Evolutionary conservation across 2,113 vertebrate species (phyloP).

Genomic region (Bothrops jararaca): DNA sequence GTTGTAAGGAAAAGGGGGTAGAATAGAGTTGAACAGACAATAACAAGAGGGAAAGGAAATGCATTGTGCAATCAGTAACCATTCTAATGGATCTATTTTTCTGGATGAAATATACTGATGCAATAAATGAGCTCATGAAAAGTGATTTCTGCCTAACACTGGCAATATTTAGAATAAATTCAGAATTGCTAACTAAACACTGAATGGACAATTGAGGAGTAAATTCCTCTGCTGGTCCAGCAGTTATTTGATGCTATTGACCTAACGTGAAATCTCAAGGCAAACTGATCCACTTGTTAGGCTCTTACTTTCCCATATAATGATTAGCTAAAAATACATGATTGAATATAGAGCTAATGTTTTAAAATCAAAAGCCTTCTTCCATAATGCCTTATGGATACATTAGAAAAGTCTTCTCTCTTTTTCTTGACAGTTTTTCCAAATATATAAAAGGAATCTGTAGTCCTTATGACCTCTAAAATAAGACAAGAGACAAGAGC

Average conservation of each 20-base stretch:
- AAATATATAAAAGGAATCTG: background rate
- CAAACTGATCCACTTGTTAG: background rate
- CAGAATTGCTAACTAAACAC: conserved; percentile 9
- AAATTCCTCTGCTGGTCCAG: conserved; percentile 13
- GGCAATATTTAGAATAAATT: conserved; percentile 26
- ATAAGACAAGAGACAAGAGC: background rate
- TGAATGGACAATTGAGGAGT: background rate
- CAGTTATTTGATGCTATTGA: conserved; percentile 7
- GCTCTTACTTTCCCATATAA: background rate
- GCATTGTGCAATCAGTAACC: too few species aligned
- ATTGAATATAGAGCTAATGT: background rate
- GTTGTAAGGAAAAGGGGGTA: background rate
- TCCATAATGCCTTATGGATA: background rate
- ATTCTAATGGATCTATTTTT: background rate
- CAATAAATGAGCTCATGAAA: background rate
- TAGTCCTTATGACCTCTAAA: background rate
- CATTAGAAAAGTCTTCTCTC: background rate
- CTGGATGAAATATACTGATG: background rate
- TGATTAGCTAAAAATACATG: background rate
- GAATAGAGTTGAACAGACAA: background rate
- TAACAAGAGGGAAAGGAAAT: background rate
- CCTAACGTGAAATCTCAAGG: conserved; percentile 31
- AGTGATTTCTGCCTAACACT: background rate
- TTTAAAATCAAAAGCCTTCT: background rate
- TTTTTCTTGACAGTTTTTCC: background rate